Base-by-base conservation (phyloP, 2,888 invertebrate species). In the Herminia tarsipennalis region DNA sequence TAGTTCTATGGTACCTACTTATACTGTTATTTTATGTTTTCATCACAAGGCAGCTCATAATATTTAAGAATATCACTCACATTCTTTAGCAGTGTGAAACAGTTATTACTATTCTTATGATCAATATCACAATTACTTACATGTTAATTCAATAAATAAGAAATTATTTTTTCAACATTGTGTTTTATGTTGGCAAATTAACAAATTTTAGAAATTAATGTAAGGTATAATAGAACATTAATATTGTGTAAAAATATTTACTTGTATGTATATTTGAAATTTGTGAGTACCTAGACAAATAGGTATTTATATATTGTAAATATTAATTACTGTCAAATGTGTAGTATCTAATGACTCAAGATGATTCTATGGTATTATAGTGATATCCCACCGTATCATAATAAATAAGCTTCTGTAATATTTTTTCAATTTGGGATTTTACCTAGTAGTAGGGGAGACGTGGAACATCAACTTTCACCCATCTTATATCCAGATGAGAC, bases 371-470 rank as follows among this genome's bases (percentile, higher is more conserved):
- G 9, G 16, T 53, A 53, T 58, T 62, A 44, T 51, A 56, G 50
- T 50, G 38, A 48, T 49, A 59, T 66, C 73, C 73, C 73, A 74
- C 73, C 73, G 73, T 59, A 60, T 65, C 43, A 57, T 61, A 62
- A 60, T 61, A 50, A 55, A 53, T 57, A 63, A 58, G 44, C 38
- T 46, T 53, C 35, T 53, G 33, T 42, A 41, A 41, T 42, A 49
- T 24, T 37, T 52, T 53, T 47, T 47, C 29, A 35, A 49, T n/a
- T 27, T 32, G 27, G 8, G 9, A 5, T 27, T 36, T 27, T 12
- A n/a, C n/a, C n/a, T n/a, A n/a, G n/a, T n/a, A n/a, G n/a, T n/a
- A n/a, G n/a, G n/a, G n/a, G n/a, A n/a, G n/a, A n/a, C n/a, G n/a
- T n/a, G n/a, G n/a, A n/a, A n/a, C n/a, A n/a, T n/a, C n/a, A n/a